Conservation (phyloP, 2,113 vertebrate species). For the Butorides virescens region DNA sequence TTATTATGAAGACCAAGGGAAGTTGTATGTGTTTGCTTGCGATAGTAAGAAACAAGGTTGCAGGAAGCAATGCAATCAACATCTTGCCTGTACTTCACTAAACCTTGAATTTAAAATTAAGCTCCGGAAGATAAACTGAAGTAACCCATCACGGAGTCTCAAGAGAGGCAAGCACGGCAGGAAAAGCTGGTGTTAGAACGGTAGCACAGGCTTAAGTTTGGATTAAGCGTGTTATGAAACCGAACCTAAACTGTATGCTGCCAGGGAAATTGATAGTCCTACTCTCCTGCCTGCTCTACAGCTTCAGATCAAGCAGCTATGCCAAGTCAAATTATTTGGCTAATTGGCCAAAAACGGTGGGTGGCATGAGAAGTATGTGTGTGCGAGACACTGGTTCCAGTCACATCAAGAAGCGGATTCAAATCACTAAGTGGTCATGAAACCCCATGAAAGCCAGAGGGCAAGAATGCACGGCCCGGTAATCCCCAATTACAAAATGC, state of each 20-base stretch:
- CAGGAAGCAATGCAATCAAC: background rate
- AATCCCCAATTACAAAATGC: background rate
- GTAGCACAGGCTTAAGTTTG: background rate
- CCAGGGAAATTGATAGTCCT: background rate
- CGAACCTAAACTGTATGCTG: background rate
- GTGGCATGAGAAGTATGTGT: background rate
- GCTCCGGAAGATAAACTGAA: background rate
- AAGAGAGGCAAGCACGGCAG: background rate
- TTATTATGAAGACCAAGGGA: background rate
- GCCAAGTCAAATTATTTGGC: background rate
- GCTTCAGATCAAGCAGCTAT: background rate
- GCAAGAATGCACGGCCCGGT: background rate
- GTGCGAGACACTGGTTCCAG: background rate
- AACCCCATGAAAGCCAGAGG: background rate
- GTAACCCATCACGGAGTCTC: background rate
- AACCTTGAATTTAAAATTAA: background rate
- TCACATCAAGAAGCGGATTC: background rate
- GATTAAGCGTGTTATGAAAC: background rate
- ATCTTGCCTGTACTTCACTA: background rate
- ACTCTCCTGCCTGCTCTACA: background rate
- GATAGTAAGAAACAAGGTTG: background rate
- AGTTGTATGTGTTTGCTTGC: background rate
- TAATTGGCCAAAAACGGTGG: fast-evolving
- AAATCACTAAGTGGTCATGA: background rate
- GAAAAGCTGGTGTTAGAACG: background rate